Percentiles rank a stretch among this genome's conserved stretches.
These are phyloP conservation scores for Salvelinus namaycush DNA, from an alignment of 2,113 vertebrate species.

Conservation along the genomic window DNA sequence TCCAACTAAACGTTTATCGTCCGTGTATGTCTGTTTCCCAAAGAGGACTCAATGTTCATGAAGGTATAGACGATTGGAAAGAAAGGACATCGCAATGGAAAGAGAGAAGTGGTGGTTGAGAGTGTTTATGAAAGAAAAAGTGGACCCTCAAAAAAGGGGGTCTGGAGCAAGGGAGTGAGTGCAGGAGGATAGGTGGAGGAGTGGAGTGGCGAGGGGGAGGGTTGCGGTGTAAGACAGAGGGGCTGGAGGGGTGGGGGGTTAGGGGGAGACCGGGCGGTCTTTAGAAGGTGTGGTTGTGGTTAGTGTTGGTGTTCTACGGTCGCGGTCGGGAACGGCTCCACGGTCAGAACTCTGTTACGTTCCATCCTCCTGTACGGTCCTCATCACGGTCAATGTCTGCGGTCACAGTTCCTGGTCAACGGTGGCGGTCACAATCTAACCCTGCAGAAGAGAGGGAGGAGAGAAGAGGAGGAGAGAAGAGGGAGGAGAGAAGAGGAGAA, in stretches of 20 bases:
- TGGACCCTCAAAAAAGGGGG: background rate
- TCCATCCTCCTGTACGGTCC: constrained; percentile 69
- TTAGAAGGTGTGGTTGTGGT: constrained; percentile 30
- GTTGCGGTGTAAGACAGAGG: background rate
- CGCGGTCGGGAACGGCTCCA: constrained; percentile 44
- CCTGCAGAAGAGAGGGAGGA: constrained; percentile 40
- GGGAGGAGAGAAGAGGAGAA: background rate
- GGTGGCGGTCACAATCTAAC: constrained; percentile 1
- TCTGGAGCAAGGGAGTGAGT: background rate
- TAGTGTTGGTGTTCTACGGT: constrained; percentile 46
- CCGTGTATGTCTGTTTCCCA: background rate
- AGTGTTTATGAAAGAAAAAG: background rate
- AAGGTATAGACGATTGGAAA: background rate
- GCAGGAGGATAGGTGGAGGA: background rate
- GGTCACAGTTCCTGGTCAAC: constrained; percentile 30
- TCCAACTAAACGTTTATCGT: constrained; percentile 33
- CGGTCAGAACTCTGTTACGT: constrained; percentile 72
- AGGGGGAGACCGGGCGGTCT: background rate
- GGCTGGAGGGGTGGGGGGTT: background rate
- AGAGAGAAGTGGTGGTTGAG: background rate
- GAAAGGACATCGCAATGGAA: background rate
- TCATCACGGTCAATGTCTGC: constrained; percentile 30
- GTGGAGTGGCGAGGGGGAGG: background rate
- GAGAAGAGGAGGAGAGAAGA: background rate
- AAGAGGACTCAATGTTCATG: background rate